These are phyloP conservation scores for Coendou prehensilis DNA, from an alignment of 2,797 vertebrate genomes.

Conservation along the genomic window DNA sequence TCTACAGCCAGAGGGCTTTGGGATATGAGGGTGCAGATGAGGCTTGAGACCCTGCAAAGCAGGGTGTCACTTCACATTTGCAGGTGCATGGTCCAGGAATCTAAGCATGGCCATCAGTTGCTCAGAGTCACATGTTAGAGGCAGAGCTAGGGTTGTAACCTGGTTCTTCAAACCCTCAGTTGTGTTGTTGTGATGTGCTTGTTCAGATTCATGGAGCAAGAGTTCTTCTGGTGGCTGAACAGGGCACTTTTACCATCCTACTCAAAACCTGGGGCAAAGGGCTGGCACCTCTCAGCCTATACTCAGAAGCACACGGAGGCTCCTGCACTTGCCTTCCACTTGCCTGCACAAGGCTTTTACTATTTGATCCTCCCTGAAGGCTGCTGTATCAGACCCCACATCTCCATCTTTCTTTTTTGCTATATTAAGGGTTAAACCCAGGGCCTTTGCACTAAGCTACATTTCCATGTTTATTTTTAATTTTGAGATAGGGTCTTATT, in stretches of 20 bases:
- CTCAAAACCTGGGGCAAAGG: neutral
- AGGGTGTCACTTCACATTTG: neutral
- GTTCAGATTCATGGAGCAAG: neutral
- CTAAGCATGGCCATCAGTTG: accelerated
- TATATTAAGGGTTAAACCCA: neutral
- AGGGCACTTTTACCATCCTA: neutral
- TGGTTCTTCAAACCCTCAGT: no score
- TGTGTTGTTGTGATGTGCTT: neutral
- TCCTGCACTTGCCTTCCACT: neutral
- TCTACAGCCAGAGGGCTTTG: neutral
- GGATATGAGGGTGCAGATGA: neutral
- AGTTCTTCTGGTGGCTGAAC: neutral
- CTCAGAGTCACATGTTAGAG: neutral
- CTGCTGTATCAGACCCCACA: no score
- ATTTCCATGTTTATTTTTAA: neutral
- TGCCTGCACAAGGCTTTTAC: neutral
- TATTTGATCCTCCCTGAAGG: neutral
- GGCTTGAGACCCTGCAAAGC: neutral
- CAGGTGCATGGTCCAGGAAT: neutral
- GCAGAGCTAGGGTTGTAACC: neutral
- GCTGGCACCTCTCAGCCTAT: accelerated
- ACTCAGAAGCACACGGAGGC: neutral
- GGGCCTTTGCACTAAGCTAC: neutral
- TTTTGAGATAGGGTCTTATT: neutral
- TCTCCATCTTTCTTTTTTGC: neutral